phyloP scores from a whole-genome alignment of 2,888 invertebrate genomes.

The Coecobrya sp. region DNA sequence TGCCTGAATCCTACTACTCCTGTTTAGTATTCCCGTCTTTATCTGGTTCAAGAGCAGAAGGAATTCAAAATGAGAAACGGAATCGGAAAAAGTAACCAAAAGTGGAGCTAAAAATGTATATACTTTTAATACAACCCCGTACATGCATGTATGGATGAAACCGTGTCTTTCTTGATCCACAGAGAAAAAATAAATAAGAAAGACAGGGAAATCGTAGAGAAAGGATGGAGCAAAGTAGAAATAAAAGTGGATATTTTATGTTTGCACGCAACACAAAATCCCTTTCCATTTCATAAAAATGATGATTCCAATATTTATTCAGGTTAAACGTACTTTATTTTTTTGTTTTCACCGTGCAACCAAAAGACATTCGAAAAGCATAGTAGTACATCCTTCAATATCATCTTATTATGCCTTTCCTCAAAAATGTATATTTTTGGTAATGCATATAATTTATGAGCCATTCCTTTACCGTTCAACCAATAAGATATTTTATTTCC shows the following conservation, averaged over 20 bases:
- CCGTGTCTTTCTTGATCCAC: not conserved
- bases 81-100: conserved; percentile 64
- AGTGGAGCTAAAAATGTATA: conserved; percentile 26
- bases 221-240: conserved; percentile 46
- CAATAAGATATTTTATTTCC: conserved; percentile 43
- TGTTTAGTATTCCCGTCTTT: conserved; percentile 75
- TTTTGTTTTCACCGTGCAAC: not conserved
- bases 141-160: not conserved
- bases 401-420: not conserved
- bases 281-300: conserved; percentile 28
- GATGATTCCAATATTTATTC: conserved; percentile 19
- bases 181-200: not conserved
- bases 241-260: conserved; percentile 67
- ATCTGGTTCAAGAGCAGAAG: conserved; percentile 57
- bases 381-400: conserved; percentile 2
- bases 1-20: conserved; percentile 41
- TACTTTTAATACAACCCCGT: no score
- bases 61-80: conserved; percentile 74
- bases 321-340: conserved; percentile 12
- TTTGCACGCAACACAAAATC: conserved; percentile 44
- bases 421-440: conserved; percentile 37
- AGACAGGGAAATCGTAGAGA: conserved; percentile 13
- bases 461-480: conserved; percentile 44
- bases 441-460: conserved; percentile 62
- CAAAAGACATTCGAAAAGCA: not conserved